These are phyloP conservation scores for Platynereis dumerilii DNA, from an alignment of 2,888 invertebrate genomes.

Conservation along the genomic window DNA sequence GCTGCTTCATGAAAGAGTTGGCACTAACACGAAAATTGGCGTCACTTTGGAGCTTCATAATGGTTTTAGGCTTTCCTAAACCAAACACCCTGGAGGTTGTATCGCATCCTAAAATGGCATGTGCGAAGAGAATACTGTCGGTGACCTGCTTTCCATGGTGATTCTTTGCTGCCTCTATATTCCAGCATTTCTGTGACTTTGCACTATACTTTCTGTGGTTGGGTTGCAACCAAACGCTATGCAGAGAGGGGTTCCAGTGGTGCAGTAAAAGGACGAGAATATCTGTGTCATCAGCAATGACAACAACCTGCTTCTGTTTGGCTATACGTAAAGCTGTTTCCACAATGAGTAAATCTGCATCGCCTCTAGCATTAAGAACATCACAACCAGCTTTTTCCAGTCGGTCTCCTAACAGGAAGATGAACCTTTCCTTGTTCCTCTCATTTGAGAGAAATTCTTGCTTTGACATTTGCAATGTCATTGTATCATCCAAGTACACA, in stretches of 20 bases:
- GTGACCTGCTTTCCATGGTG: neutral
- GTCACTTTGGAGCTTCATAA: too few relatives aligned
- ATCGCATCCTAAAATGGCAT: conserved; percentile 5
- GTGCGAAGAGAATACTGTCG: neutral
- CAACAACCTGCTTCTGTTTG: conserved; percentile 16
- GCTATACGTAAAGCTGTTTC: conserved; percentile 35
- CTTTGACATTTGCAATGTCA: conserved; percentile 8
- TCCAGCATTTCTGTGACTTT: too few relatives aligned
- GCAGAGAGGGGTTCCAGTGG: too few relatives aligned
- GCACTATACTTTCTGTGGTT: neutral
- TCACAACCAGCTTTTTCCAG: conserved; percentile 23
- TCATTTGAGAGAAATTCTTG: conserved; percentile 14
- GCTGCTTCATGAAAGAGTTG: conserved; percentile 2
- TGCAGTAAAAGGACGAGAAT: conserved; percentile 38
- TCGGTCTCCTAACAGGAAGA: neutral
- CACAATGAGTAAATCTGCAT: conserved; percentile 44
- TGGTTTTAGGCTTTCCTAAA: neutral
- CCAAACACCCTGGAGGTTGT: neutral
- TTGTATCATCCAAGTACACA: neutral
- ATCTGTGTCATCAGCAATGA: conserved; percentile 47
- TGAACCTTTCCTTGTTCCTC: conserved; percentile 19
- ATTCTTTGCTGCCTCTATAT: too few relatives aligned
- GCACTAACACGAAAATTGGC: too few relatives aligned
- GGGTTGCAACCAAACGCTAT: too few relatives aligned
- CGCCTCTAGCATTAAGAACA: conserved; percentile 36